Evolutionary conservation across 23 tunicate species (phyloP).

Genomic region (Oikopleura albicans): DNA sequence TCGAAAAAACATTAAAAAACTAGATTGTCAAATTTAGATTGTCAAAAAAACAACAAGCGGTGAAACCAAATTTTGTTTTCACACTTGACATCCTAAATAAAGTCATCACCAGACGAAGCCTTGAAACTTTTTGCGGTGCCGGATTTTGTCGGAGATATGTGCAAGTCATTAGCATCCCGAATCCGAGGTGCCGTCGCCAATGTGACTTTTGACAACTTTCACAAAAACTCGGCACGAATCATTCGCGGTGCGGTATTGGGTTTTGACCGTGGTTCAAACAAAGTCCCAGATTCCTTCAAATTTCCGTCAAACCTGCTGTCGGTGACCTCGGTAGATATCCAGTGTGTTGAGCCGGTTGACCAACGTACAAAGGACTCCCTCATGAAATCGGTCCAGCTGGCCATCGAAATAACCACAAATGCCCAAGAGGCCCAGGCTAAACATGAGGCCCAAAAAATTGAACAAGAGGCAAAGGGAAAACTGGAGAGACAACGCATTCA

Average conservation of each 20-base stretch:
- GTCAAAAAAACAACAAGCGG: too few relatives aligned
- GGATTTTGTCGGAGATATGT: constrained; percentile 85
- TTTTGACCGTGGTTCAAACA: constrained; percentile 27
- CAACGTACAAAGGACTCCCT: constrained; percentile 77
- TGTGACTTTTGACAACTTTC: constrained; percentile 82
- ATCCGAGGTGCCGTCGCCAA: constrained; percentile 83
- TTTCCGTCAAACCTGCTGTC: constrained; percentile 55
- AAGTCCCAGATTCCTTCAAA: constrained; percentile 47
- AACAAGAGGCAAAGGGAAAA: constrained; percentile 73
- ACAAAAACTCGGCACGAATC: constrained; percentile 75
- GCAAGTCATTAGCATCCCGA: constrained; percentile 83
- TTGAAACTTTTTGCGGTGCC: constrained; percentile 80
- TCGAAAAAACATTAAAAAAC: too few relatives aligned
- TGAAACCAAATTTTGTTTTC: too few relatives aligned
- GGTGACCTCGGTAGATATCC: constrained; percentile 78
- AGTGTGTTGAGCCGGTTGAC: constrained; percentile 91
- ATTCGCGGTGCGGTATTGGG: constrained; percentile 87
- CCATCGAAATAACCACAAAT: constrained; percentile 89
- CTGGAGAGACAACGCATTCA: constrained; percentile 75
- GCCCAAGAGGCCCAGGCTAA: constrained; percentile 93
- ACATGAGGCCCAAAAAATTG: constrained; percentile 67
- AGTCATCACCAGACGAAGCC: constrained; percentile 45
- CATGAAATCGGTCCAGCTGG: constrained; percentile 80
- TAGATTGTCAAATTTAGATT: too few relatives aligned
- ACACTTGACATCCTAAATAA: too few relatives aligned